Evolutionary conservation across 2,113 vertebrate genomes (phyloP).

Genomic region (Nestor notabilis): DNA sequence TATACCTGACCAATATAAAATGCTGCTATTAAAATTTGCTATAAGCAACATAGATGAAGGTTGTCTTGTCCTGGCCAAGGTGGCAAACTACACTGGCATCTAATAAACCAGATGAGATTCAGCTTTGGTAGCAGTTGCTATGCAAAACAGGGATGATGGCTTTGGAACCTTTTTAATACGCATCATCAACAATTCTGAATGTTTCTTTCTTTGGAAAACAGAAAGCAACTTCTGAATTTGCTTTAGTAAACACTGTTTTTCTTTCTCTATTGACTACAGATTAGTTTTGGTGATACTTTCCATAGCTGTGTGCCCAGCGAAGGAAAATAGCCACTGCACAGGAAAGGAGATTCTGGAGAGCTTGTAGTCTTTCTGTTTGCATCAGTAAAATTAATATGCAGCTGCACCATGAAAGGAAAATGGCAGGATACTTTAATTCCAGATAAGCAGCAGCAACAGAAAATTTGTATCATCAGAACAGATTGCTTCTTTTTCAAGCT

Average conservation of each 20-base stretch:
- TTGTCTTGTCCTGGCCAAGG: background rate
- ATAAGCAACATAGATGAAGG: background rate
- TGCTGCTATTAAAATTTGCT: conserved; percentile 58
- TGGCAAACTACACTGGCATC: background rate
- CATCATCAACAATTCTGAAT: conserved; percentile 6
- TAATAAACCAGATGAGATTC: background rate
- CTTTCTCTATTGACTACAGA: background rate
- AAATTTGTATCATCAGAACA: background rate
- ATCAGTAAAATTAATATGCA: background rate
- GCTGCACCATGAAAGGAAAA: background rate
- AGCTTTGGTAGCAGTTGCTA: background rate
- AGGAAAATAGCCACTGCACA: background rate
- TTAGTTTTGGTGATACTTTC: background rate
- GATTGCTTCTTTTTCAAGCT: background rate
- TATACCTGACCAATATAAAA: conserved; percentile 50
- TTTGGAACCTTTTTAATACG: background rate
- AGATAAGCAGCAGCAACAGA: background rate
- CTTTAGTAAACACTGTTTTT: conserved; percentile 16
- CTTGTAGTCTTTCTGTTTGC: background rate
- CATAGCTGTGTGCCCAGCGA: background rate
- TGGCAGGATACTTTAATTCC: background rate
- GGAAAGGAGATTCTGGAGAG: background rate
- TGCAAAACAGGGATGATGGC: conserved; percentile 38
- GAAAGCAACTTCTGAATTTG: conserved; percentile 25
- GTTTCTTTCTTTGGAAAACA: conserved; percentile 36